phyloP scores from a whole-genome alignment of 2,113 vertebrate genomes.

The Lontra canadensis region DNA sequence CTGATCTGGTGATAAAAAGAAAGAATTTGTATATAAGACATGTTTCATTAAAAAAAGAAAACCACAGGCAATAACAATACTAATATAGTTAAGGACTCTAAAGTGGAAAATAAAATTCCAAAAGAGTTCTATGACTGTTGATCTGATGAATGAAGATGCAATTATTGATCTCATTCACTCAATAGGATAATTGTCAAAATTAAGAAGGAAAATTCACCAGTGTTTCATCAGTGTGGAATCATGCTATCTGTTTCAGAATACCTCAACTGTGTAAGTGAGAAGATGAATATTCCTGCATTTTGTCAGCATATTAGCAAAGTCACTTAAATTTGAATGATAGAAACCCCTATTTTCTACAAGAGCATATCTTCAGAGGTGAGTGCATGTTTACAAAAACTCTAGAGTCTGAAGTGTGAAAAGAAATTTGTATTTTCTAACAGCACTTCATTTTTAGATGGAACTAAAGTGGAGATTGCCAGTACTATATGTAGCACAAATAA shows the following conservation, averaged over 20 bases:
- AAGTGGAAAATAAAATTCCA: constrained; percentile 91
- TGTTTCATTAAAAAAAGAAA: constrained; percentile 89
- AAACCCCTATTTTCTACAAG: constrained; percentile 85
- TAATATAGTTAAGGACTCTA: constrained; percentile 91
- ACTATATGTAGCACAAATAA: constrained; percentile 91
- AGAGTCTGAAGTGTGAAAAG: constrained; percentile 85
- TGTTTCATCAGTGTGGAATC: constrained; percentile 89
- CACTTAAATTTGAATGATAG: constrained; percentile 88
- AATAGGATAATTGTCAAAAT: constrained; percentile 87
- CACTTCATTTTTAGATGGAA: constrained; percentile 89
- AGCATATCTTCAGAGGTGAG: constrained; percentile 91
- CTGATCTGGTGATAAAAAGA: constrained; percentile 91
- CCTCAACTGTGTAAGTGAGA: constrained; percentile 94
- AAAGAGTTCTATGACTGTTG: constrained; percentile 92
- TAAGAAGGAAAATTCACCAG: constrained; percentile 90
- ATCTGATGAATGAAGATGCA: constrained; percentile 93
- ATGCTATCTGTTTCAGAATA: constrained; percentile 91
- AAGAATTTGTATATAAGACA: constrained; percentile 91
- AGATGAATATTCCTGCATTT: constrained; percentile 92
- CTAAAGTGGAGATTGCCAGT: constrained; percentile 89
- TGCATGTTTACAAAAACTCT: constrained; percentile 87
- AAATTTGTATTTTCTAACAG: constrained; percentile 88
- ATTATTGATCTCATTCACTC: constrained; percentile 92
- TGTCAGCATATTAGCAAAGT: constrained; percentile 93
- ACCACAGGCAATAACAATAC: constrained; percentile 90